Evolutionary conservation across 1,140 invertebrate genomes (phyloP), one percentile per base, ranked within the genome.

Genomic region (Tenebrio molitor): DNA sequence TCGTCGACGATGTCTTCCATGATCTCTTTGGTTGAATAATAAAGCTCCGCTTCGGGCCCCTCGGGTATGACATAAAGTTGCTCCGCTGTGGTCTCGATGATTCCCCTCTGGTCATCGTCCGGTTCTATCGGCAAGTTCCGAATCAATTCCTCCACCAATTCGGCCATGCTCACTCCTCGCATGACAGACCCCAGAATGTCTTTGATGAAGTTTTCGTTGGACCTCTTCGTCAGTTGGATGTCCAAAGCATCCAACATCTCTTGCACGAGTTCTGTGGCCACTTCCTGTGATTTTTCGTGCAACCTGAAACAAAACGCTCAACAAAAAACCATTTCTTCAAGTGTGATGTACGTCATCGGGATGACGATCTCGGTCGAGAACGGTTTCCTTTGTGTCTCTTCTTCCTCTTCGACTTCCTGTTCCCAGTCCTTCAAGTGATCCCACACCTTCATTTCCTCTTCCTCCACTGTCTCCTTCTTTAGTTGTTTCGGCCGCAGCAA

Each of bases 1-100:
- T 80, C 71, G 15, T 72, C 69, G 23, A 80, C 44, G 12, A 70
- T 73, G 17, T 78, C 74, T 16, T 78, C 74, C 7, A 80, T 39
- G n/a, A 77, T 70, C 21, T 78, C 78, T 63, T 63, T 68, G 0
- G 63, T 21, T 19, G 21, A 71, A 6, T 21, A 44, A 8, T 44
- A 16, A 12, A 17, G 8, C 21, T 66, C 36, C 3, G n/a, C 39
- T 25, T 66, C 64, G 6, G 7, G 4, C 2, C 5, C 46, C 15
- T 69, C 74, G n/a, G 63, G 36, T 42, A 81, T 15, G 0, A 71
- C 64, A 12, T 63, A 71, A 7, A 74, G 7, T 72, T 78, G 74
- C 53, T 80, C 71, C 4, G 76, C 75, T 3, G 41, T 74, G 4
- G 68, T 68, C 58, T 77, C 74, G 7, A 75, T 23, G n/a, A 66